phyloP scores from a whole-genome alignment of 2,888 invertebrate genomes.

The Agriotes lineatus region DNA sequence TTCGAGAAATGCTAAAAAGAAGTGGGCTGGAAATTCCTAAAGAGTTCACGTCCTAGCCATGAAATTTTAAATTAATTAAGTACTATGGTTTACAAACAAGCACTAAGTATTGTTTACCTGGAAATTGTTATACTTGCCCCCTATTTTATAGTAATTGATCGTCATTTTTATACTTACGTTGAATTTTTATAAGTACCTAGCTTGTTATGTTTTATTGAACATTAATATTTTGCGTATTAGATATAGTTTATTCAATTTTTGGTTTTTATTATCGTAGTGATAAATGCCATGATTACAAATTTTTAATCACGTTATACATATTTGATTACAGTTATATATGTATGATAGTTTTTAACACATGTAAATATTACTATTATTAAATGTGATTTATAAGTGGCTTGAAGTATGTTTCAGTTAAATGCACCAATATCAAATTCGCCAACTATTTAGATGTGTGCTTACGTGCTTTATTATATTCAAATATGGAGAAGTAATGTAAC shows the following conservation, averaged over 20 bases:
- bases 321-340: slow-evolving; percentile 13
- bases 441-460: too few relatives aligned
- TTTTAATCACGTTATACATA: slow-evolving; percentile 13
- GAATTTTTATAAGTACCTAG: slow-evolving; percentile 22
- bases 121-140: slow-evolving; percentile 39
- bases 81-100: slow-evolving; percentile 18
- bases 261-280: slow-evolving; percentile 9
- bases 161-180: slow-evolving; percentile 38
- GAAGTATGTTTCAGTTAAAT: neutral
- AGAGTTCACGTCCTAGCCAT: slow-evolving; percentile 46
- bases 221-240: slow-evolving; percentile 25
- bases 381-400: slow-evolving; percentile 20
- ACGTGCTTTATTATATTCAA: too few relatives aligned
- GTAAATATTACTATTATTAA: slow-evolving; percentile 18
- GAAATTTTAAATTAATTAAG: slow-evolving; percentile 22
- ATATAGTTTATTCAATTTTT: slow-evolving; percentile 35
- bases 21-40: slow-evolving; percentile 70
- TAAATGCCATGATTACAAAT: neutral
- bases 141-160: slow-evolving; percentile 26
- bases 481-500: too few relatives aligned
- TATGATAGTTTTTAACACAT: slow-evolving; percentile 19
- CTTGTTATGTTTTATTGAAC: slow-evolving; percentile 33
- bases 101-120: slow-evolving; percentile 22
- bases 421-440: too few relatives aligned
- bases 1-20: slow-evolving; percentile 76